These are phyloP conservation scores for Hipparchia semele DNA, from an alignment of 2,888 invertebrate species.

Conservation along the genomic window DNA sequence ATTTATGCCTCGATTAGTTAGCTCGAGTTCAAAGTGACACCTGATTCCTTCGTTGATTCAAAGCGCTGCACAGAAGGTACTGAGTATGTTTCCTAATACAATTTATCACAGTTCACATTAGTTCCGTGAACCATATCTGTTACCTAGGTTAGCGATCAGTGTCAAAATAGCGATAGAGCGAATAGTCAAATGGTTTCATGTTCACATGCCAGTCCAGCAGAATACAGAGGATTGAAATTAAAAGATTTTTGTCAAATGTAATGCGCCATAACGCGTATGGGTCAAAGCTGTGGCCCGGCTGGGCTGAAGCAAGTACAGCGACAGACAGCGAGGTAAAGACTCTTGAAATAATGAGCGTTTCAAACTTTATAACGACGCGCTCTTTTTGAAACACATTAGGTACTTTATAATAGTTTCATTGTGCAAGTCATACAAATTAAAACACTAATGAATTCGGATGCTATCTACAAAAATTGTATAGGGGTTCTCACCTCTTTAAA, in stretches of 20 bases:
- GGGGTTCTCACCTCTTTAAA: not conserved
- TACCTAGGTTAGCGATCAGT: too few species aligned
- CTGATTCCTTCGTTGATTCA: too few species aligned
- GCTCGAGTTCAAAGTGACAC: too few species aligned
- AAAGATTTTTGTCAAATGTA: not conserved
- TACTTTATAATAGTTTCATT: not conserved
- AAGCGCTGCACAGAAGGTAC: too few species aligned
- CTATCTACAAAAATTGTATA: not conserved
- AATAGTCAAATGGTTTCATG: too few species aligned
- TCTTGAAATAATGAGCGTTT: slow-evolving; percentile 15
- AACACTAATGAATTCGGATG: not conserved
- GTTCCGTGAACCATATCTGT: too few species aligned
- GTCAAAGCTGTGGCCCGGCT: not conserved
- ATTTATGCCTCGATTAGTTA: too few species aligned
- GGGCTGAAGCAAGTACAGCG: not conserved
- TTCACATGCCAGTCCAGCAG: too few species aligned
- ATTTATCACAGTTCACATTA: too few species aligned
- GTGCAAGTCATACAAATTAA: not conserved
- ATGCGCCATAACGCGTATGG: not conserved
- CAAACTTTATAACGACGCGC: slow-evolving; percentile 1
- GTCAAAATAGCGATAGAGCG: too few species aligned
- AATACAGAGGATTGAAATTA: not conserved
- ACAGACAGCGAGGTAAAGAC: slow-evolving; percentile 8
- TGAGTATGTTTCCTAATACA: too few species aligned
- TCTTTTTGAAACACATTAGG: not conserved